A percentile compares a stretch with the other conserved stretches of the same genome.
Conservation (phyloP, 2,113 vertebrate genomes). For the Hippocampus comes region DNA sequence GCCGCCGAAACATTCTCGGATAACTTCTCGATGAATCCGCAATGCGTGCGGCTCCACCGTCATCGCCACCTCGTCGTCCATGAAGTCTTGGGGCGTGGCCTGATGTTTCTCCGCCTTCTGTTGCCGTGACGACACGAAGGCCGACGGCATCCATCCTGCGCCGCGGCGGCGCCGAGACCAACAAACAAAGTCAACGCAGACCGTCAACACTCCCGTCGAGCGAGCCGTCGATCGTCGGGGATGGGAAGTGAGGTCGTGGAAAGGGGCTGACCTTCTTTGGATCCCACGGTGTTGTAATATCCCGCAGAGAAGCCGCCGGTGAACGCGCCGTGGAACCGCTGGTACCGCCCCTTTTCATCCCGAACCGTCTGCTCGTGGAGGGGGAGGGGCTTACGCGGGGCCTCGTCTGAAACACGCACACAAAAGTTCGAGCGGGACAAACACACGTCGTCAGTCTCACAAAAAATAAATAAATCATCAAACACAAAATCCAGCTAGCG, state of each 20-base stretch:
- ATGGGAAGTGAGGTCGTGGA: neutral
- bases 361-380: slow-evolving; percentile 92
- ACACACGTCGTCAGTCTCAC: too few relatives aligned
- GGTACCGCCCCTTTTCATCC: slow-evolving; percentile 89
- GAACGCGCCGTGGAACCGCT: slow-evolving; percentile 94
- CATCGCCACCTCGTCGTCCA: slow-evolving; percentile 89
- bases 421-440: too few relatives aligned
- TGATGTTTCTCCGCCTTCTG: slow-evolving; percentile 80
- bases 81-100: slow-evolving; percentile 87
- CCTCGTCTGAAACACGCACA: slow-evolving; percentile 69
- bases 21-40: too few relatives aligned
- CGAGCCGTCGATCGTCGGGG: too few relatives aligned
- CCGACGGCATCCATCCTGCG: slow-evolving; percentile 88
- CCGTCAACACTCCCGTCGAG: neutral
- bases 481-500: too few relatives aligned
- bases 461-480: too few relatives aligned
- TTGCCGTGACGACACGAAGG: slow-evolving; percentile 88
- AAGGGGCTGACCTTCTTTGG: slow-evolving; percentile 84
- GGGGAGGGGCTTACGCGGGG: slow-evolving; percentile 83
- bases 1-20: too few relatives aligned
- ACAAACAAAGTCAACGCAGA: neutral
- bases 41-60: too few relatives aligned
- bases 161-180: neutral
- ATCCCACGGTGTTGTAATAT: slow-evolving; percentile 93
- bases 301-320: slow-evolving; percentile 96